Conservation (phyloP, 2,113 vertebrate species). For the Melanerpes aurifrons region DNA sequence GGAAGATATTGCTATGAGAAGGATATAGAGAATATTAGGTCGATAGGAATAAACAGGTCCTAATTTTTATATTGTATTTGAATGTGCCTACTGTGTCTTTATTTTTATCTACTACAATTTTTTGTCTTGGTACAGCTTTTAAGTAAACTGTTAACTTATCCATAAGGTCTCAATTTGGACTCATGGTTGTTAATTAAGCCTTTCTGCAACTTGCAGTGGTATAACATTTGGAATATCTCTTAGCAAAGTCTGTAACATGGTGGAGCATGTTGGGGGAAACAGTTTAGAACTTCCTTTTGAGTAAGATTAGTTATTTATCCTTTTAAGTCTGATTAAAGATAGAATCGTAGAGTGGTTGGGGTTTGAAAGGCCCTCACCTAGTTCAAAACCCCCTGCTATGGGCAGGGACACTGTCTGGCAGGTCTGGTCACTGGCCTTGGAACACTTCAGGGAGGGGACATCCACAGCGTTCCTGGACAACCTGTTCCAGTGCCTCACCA, state of each 20-base stretch:
- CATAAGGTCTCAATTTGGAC: not conserved
- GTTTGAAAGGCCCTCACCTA: no score
- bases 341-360: no score
- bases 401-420: no score
- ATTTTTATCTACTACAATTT: not conserved
- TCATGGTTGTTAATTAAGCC: not conserved
- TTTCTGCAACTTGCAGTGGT: not conserved
- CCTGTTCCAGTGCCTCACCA: no score
- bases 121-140: not conserved
- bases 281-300: not conserved
- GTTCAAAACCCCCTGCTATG: no score
- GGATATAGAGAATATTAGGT: not conserved
- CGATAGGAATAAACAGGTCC: not conserved
- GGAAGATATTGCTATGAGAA: not conserved
- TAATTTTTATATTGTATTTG: not conserved
- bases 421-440: no score
- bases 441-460: no score
- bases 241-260: not conserved
- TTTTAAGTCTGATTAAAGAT: not conserved
- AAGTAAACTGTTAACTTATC: not conserved
- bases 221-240: not conserved
- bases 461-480: no score
- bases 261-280: not conserved
- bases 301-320: slow-evolving; percentile 7
- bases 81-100: not conserved